These are phyloP conservation scores for Syngnathus rostellatus DNA, from an alignment of 2,797 vertebrate species.

Conservation along the genomic window DNA sequence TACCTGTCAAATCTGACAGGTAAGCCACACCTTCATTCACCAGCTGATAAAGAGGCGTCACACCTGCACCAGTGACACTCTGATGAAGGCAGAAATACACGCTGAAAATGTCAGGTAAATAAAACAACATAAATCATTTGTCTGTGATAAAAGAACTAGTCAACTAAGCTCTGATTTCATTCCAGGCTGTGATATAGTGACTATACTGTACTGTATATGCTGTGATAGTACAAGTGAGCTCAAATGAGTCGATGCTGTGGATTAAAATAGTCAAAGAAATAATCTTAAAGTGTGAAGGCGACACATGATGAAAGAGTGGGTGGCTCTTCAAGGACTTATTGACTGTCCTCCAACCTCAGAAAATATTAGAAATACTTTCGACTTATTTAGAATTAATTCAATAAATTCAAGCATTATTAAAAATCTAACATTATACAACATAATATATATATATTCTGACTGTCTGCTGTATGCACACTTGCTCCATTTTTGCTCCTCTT, in stretches of 20 bases:
- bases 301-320: conserved; percentile 34
- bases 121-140: no score
- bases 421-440: conserved; percentile 5
- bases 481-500: no score
- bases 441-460: no score
- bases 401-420: conserved; percentile 17
- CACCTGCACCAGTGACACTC: no score
- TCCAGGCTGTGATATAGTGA: conserved; percentile 32
- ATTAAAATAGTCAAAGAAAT: conserved; percentile 16
- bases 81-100: no score
- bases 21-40: no score
- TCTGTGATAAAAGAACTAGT: no score
- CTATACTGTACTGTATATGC: background rate
- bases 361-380: background rate
- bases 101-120: no score
- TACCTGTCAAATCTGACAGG: no score
- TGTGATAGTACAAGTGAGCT: conserved; percentile 1
- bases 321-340: conserved; percentile 2
- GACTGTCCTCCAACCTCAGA: background rate
- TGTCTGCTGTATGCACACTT: no score
- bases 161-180: conserved; percentile 36
- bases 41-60: no score
- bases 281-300: conserved; percentile 41
- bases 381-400: background rate
- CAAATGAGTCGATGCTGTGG: background rate